Percentiles rank a stretch among this genome's conserved stretches.
Evolutionary conservation across 2,113 vertebrate genomes (phyloP).

Genomic region (Prietella phreatophila): DNA sequence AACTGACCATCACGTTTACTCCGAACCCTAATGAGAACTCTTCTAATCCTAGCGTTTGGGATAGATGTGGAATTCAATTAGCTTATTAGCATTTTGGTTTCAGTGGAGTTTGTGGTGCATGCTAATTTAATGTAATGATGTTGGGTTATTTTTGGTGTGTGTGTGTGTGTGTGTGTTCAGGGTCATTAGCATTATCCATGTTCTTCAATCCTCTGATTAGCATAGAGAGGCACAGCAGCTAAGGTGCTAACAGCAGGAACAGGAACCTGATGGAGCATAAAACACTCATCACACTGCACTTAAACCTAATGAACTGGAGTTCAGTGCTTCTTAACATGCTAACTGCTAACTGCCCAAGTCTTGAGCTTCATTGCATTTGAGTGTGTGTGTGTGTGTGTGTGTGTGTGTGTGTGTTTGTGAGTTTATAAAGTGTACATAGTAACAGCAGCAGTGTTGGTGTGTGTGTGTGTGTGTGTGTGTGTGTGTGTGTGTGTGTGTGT

Average conservation of each 20-base stretch:
- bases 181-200: conserved; percentile 26
- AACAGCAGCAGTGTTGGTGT: too few species aligned
- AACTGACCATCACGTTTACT: background rate
- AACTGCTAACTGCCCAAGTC: background rate
- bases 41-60: background rate
- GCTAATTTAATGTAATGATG: background rate
- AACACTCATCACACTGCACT: conserved; percentile 8
- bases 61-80: background rate
- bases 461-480: background rate
- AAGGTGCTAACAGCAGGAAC: background rate
- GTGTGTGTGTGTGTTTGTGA: conserved; percentile 1
- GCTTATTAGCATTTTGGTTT: background rate
- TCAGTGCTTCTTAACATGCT: background rate
- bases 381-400: background rate
- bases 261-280: conserved; percentile 25
- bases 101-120: background rate
- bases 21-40: background rate
- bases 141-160: conserved; percentile 19
- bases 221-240: conserved; percentile 19
- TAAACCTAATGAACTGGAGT: conserved; percentile 8
- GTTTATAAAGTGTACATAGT: background rate
- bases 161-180: conserved; percentile 5
- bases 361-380: background rate
- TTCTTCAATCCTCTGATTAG: conserved; percentile 5
- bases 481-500: background rate